phyloP scores from a whole-genome alignment of 35 echinoderm and acorn worm genomes.

The Heliocidaris tuberculata region DNA sequence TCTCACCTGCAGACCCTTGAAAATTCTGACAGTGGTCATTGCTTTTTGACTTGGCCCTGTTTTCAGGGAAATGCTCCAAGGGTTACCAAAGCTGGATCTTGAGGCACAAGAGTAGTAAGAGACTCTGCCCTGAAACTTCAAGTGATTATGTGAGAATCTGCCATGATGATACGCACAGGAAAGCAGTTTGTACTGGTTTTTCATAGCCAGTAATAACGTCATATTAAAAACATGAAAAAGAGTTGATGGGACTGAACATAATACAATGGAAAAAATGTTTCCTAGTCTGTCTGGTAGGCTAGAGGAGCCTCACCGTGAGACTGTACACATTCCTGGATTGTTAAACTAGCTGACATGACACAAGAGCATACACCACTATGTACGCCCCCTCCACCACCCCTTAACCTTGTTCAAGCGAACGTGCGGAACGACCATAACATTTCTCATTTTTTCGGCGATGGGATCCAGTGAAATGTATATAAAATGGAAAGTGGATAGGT shows the following conservation, averaged over 20 bases:
- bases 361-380: neutral
- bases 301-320: neutral
- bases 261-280: neutral
- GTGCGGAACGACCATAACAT: slow-evolving; percentile 15
- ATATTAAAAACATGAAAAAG: neutral
- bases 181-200: neutral
- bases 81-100: neutral
- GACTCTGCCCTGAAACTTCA: neutral
- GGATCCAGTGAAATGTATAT: neutral
- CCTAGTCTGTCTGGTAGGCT: neutral
- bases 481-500: neutral
- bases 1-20: neutral
- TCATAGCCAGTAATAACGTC: neutral
- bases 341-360: slow-evolving; percentile 7
- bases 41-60: neutral
- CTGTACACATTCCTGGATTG: neutral
- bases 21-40: neutral
- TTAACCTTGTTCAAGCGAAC: neutral
- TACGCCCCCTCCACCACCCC: neutral
- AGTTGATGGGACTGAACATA: neutral
- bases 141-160: neutral
- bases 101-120: too few species aligned
- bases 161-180: neutral
- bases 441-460: neutral
- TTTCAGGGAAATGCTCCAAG: neutral